Percentiles rank a stretch among this genome's conserved stretches.
Conservation (phyloP, 2,113 vertebrate species). For the Sylvilagus bachmani region DNA sequence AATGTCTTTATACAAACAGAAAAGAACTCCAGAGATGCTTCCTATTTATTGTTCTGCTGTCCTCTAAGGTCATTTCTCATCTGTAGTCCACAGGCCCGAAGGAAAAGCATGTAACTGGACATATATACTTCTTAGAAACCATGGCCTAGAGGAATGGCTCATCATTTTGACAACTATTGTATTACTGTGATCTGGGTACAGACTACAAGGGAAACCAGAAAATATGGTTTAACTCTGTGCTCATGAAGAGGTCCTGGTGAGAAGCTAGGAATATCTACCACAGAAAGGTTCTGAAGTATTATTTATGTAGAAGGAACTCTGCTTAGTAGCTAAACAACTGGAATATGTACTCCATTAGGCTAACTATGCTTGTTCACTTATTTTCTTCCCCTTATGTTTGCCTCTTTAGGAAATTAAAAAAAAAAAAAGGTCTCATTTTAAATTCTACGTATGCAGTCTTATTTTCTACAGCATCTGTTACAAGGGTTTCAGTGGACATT, state of each 20-base stretch:
- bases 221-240: not conserved
- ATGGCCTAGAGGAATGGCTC: not conserved
- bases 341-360: not conserved
- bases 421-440: not conserved
- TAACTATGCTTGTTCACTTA: not conserved
- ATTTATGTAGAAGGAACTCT: not conserved
- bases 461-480: slow-evolving; percentile 39
- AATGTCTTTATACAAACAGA: too few relatives aligned
- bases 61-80: not conserved
- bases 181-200: not conserved
- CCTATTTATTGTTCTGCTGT: not conserved
- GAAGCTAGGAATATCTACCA: not conserved
- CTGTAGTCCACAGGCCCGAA: not conserved
- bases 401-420: not conserved
- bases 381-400: not conserved
- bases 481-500: not conserved
- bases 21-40: not conserved
- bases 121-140: not conserved
- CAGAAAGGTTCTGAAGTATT: not conserved
- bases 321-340: not conserved
- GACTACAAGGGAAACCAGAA: not conserved
- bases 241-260: not conserved
- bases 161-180: not conserved
- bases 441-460: not conserved
- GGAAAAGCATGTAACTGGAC: not conserved